Conservation (phyloP, 2,888 invertebrate genomes). For the Nemotelus nigrinus region DNA sequence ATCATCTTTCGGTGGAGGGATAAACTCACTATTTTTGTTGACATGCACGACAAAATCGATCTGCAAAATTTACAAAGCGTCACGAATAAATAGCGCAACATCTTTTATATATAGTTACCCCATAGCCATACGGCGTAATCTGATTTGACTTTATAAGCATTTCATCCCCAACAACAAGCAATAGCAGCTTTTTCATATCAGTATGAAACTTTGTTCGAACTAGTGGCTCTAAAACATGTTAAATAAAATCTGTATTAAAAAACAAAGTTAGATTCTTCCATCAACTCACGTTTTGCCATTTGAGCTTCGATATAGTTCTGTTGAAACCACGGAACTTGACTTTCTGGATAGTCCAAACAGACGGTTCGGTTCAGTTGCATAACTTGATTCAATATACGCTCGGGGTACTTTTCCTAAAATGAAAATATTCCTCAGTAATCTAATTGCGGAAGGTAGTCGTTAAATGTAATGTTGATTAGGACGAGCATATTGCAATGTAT, state of each 20-base stretch:
- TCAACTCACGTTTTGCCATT: conserved; percentile 63
- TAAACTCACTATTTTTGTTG: conserved; percentile 57
- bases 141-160: conserved; percentile 61
- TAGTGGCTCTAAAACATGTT: conserved; percentile 49
- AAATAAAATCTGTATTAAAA: not conserved
- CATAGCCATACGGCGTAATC: conserved; percentile 64
- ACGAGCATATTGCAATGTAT: no score
- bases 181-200: conserved; percentile 57
- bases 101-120: conserved; percentile 51
- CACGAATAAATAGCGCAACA: not conserved
- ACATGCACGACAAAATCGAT: conserved; percentile 64
- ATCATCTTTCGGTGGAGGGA: conserved; percentile 53
- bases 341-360: conserved; percentile 72
- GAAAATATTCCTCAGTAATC: not conserved
- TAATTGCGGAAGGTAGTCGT: not conserved
- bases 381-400: conserved; percentile 67
- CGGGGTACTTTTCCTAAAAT: conserved; percentile 68
- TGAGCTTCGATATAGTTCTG: conserved; percentile 69
- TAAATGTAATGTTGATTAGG: no score
- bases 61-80: conserved; percentile 51
- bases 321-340: conserved; percentile 75
- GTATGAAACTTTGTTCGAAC: conserved; percentile 53
- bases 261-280: not conserved
- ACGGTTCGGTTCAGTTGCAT: conserved; percentile 74
- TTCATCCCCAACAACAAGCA: conserved; percentile 57